A percentile compares a stretch with the other conserved stretches of the same genome.
These are phyloP conservation scores for Chironomus tepperi DNA, from an alignment of 1,140 invertebrate species.

Conservation along the genomic window DNA sequence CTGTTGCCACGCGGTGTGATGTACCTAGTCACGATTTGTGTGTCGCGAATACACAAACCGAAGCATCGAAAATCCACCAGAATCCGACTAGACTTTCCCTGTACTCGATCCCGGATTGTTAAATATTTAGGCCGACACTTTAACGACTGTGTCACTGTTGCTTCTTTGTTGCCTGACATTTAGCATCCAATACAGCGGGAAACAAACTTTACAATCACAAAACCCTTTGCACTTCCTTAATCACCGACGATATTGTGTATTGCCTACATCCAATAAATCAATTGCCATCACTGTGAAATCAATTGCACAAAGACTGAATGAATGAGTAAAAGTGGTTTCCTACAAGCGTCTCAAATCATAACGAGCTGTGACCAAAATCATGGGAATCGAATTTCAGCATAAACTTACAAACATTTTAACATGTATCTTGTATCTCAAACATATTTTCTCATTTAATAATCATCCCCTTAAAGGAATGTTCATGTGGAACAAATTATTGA, in stretches of 20 bases:
- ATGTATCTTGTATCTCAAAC: background rate
- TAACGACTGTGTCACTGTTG: too few relatives aligned
- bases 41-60: too few relatives aligned
- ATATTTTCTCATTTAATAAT: background rate
- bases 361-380: background rate
- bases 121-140: too few relatives aligned
- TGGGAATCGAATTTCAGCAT: slow-evolving; percentile 9
- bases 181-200: too few relatives aligned
- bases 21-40: too few relatives aligned
- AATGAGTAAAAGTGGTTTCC: background rate
- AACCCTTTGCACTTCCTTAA: too few relatives aligned
- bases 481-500: slow-evolving; percentile 8
- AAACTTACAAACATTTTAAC: background rate
- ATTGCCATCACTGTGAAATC: background rate
- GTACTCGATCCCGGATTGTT: too few relatives aligned
- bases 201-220: too few relatives aligned
- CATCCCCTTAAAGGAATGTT: background rate
- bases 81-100: too few relatives aligned
- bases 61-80: too few relatives aligned
- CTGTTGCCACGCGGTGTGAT: too few relatives aligned
- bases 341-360: background rate
- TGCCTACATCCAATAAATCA: background rate
- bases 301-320: background rate
- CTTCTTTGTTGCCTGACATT: too few relatives aligned
- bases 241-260: background rate